A percentile compares a stretch with the other conserved stretches of the same genome.
Evolutionary conservation across 2,888 invertebrate species (phyloP).

Genomic region (Melitaea athalia): DNA sequence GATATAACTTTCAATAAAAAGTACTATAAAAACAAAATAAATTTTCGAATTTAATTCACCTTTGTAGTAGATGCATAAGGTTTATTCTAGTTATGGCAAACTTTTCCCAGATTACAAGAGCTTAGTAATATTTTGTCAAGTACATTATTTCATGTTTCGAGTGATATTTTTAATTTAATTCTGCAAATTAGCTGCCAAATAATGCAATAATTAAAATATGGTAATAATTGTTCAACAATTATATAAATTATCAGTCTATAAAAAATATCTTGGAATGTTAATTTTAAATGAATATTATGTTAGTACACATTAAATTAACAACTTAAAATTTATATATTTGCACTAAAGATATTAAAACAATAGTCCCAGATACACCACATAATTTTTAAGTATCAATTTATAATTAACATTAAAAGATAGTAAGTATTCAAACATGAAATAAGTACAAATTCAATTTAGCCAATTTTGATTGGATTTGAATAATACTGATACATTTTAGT

Average conservation of each 20-base stretch:
- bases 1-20: background rate
- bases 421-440: background rate
- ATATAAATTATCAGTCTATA: slow-evolving; percentile 4
- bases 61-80: background rate
- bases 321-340: slow-evolving; percentile 16
- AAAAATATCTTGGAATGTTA: slow-evolving; percentile 20
- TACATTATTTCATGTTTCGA: background rate
- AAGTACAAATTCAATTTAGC: slow-evolving; percentile 20
- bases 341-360: slow-evolving; percentile 3
- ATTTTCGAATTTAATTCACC: background rate
- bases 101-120: background rate
- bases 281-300: slow-evolving; percentile 2
- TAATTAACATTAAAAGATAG: slow-evolving; percentile 1
- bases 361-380: slow-evolving; percentile 10
- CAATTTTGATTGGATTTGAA: slow-evolving; percentile 27
- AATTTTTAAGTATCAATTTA: slow-evolving; percentile 3
- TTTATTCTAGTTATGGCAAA: background rate
- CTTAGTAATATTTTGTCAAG: background rate
- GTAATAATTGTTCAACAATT: background rate
- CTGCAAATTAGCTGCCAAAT: background rate
- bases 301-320: background rate
- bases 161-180: background rate
- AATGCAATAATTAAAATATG: background rate
- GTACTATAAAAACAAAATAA: background rate
- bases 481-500: slow-evolving; percentile 49